phyloP scores from a whole-genome alignment of 2,113 vertebrate genomes.

The Arizona elegans region DNA sequence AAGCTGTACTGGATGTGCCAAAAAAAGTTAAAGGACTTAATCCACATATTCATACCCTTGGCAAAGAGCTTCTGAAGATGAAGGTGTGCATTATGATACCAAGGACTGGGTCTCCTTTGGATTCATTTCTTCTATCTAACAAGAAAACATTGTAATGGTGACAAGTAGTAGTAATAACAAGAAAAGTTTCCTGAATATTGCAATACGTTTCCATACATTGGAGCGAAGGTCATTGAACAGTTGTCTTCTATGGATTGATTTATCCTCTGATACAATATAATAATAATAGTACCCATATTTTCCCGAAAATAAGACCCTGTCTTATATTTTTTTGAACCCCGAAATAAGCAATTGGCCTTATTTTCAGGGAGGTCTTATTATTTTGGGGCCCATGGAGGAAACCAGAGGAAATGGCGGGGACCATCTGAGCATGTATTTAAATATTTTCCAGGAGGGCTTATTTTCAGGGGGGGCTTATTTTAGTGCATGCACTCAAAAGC shows the following conservation, averaged over 20 bases:
- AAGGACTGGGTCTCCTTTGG: not conserved
- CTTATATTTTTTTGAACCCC: no score
- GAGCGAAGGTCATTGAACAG: not conserved
- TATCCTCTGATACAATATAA: not conserved
- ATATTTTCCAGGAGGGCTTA: no score
- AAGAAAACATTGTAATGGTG: not conserved
- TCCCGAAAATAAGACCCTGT: no score
- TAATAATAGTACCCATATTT: not conserved
- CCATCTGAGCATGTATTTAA: no score
- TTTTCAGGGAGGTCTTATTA: no score
- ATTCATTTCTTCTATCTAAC: not conserved
- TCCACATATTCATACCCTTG: not conserved
- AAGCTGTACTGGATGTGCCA: not conserved
- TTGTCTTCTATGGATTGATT: not conserved
- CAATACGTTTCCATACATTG: not conserved
- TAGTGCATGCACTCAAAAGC: no score
- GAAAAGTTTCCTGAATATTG: not conserved
- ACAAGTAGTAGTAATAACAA: not conserved
- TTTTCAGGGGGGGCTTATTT: no score
- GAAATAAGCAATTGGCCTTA: no score
- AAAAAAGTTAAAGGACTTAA: constrained; percentile 11
- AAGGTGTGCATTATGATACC: not conserved
- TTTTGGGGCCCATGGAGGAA: no score
- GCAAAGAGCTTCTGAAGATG: not conserved
- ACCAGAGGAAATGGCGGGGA: no score